These are phyloP conservation scores for Actinemys pallida DNA, from an alignment of 2,113 vertebrate genomes.

Conservation along the genomic window DNA sequence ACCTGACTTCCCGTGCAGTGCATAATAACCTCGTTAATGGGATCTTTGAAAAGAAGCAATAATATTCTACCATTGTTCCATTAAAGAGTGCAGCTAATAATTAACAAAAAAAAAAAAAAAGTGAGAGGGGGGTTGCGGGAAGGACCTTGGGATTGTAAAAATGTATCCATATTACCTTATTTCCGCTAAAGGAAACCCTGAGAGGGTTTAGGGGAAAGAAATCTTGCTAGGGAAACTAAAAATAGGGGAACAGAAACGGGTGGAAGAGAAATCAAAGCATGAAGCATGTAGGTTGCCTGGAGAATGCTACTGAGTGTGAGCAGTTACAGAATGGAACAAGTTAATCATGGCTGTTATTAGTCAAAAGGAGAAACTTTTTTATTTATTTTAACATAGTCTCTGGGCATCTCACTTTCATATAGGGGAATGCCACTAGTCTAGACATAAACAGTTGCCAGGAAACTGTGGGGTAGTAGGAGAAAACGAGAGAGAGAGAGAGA, in stretches of 20 bases:
- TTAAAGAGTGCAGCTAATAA: slow-evolving; percentile 70
- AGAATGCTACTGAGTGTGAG: background rate
- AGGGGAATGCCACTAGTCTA: slow-evolving; percentile 40
- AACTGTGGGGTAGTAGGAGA: slow-evolving; percentile 60
- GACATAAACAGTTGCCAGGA: slow-evolving; percentile 74
- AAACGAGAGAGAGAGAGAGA: slow-evolving; percentile 54
- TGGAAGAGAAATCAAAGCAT: background rate
- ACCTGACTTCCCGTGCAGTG: slow-evolving; percentile 69
- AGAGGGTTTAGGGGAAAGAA: background rate
- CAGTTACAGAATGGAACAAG: slow-evolving; percentile 35
- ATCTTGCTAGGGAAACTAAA: background rate
- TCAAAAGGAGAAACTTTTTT: background rate
- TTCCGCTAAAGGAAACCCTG: background rate
- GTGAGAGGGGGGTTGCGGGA: background rate
- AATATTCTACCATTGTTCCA: slow-evolving; percentile 58
- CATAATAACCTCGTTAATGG: slow-evolving; percentile 73
- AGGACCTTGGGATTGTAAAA: background rate
- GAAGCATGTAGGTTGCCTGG: background rate
- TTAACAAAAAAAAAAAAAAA: slow-evolving; percentile 45
- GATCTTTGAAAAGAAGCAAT: slow-evolving; percentile 38
- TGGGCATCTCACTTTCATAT: slow-evolving; percentile 57
- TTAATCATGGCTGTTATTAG: slow-evolving; percentile 22
- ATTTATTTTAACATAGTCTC: background rate
- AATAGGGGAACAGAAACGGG: background rate
- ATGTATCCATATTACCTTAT: background rate